Percentiles rank a stretch among this genome's conserved stretches.
phyloP scores from a whole-genome alignment of 1,140 invertebrate species.

The Hyposmocoma kahamanoa region DNA sequence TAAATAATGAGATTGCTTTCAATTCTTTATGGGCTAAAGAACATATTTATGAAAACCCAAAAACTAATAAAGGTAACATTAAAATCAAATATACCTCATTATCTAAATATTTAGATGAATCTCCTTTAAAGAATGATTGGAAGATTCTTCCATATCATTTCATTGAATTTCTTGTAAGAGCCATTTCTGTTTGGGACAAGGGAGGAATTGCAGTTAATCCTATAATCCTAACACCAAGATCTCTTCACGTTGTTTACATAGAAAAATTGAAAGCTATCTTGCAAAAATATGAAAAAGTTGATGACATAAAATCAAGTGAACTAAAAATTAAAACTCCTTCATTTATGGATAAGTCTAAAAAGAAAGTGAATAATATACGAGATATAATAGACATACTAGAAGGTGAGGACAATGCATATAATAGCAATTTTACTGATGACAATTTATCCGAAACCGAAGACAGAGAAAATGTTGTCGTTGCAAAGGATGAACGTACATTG shows the following conservation, averaged over 20 bases:
- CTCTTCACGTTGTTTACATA: constrained; percentile 30
- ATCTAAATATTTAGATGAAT: constrained; percentile 35
- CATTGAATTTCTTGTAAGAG: constrained; percentile 44
- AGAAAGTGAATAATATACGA: constrained; percentile 54
- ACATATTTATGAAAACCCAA: constrained; percentile 3
- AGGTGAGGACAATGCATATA: constrained; percentile 14
- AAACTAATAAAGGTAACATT: constrained; percentile 23
- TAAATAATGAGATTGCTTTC: constrained; percentile 45
- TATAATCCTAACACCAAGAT: constrained; percentile 34
- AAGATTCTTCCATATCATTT: constrained; percentile 34
- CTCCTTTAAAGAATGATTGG: constrained; percentile 44
- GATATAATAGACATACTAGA: constrained; percentile 55
- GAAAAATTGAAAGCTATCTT: constrained; percentile 42
- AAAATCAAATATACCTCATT: constrained; percentile 32
- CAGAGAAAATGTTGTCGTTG: constrained; percentile 7
- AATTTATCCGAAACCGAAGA: constrained; percentile 41
- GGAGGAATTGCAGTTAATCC: constrained; percentile 57
- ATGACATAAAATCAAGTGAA: background rate
- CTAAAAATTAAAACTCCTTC: background rate
- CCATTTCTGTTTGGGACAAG: constrained; percentile 56
- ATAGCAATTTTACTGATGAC: constrained; percentile 18
- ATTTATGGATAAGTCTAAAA: constrained; percentile 15
- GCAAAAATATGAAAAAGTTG: constrained; percentile 14
- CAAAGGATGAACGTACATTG: constrained; percentile 2
- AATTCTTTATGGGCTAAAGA: constrained; percentile 30